Evolutionary conservation across 2,888 invertebrate genomes (phyloP), one percentile per base, ranked within the genome.

Genomic region (Myopa tessellatipennis): DNA sequence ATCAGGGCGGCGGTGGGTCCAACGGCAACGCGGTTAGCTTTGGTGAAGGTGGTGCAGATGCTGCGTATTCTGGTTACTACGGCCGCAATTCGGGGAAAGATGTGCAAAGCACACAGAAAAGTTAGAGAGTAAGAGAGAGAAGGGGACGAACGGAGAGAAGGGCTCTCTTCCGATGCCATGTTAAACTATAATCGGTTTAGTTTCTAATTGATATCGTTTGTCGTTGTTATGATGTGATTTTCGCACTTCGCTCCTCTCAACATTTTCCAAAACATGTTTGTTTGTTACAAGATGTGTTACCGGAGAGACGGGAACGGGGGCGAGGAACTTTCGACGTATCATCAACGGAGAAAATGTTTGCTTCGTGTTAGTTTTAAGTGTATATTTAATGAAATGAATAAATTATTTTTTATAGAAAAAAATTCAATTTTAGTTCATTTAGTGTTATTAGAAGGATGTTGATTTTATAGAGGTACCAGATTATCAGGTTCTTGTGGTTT

Each of bases 21-120:
- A 36, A 80, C 10, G 81, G 82, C 6, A 87, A 88, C 78, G 89
- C 92, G 0, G 90, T 94, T 10, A 91, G 93, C 76, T 95, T 93
- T 85, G 91, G 92, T 50, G 93, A 93, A 76, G 52, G 78, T 58
- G 74, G 76, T 14, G 92, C 92, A 58, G 92, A 94, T 83, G 89
- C 94, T 34, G 95, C 95, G 0, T 95, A 95, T 87, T 93, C 93
- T 80, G 94, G 94, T 14, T 95, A 94, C 18, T 87, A 94, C 81
- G 93, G 92, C 84, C 91, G 94, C 80, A 90, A 85, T 83, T 91
- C 91, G 74, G 91, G 92, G 79, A 88, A 89, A 84, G 87, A 88
- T 80, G 86, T 88, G 74, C 83, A 83, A 58, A 87, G 87, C 79
- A 79, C 79, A 61, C 85, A 86, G 50, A 83, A 82, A 75, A 82